Base-by-base conservation (phyloP, 1,140 invertebrate species). In the Drosophila serrata region DNA sequence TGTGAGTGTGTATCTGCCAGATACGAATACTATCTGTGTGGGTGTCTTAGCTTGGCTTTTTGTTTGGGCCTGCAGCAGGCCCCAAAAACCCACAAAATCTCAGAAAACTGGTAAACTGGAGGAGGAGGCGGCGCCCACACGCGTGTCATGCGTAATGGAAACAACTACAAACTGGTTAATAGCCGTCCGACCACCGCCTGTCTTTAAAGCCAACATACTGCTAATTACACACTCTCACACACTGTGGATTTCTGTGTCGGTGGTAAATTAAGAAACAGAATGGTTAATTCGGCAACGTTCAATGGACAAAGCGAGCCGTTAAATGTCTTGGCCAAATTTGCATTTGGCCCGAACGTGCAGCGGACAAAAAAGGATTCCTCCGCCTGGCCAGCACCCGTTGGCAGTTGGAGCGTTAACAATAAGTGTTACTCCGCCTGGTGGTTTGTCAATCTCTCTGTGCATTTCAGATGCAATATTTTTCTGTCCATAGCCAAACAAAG, bases 201-300 rank as follows among this genome's bases (percentile, higher is more conserved):
- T 48, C 70, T 69, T 77, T 61, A 65, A 62, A 33, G 40, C 61
- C 73, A 86, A 75, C 64, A 73, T 63, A 60, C 73, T 42, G 57
- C 80, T 88, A 87, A 87, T 88, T 80, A 88, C 68, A 80, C 33
- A 39, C 68, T 57, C 67, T 74, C 63, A 15, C 62, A 76, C 59
- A 19, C 17, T 13, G 6, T 11, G 17, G 17, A 35, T 67, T 70
- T 79, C 51, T 79, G 75, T 75, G 81, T 76, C 76, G 74, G 81
- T 35, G 68, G 64, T 68, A 79, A 76, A 77, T 80, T 84, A 69
- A 46, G 22, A 45, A 48, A 72, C 48, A 63, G 58, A 84, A 81
- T 77, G 84, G 42, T 70, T 80, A 70, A 84, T 77, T 74, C 43
- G 72, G 37, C 72, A 73, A 63, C 57, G 45, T 55, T 42, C 31